Base-by-base conservation (phyloP, 2,113 vertebrate species). In the Addax nasomaculatus region DNA sequence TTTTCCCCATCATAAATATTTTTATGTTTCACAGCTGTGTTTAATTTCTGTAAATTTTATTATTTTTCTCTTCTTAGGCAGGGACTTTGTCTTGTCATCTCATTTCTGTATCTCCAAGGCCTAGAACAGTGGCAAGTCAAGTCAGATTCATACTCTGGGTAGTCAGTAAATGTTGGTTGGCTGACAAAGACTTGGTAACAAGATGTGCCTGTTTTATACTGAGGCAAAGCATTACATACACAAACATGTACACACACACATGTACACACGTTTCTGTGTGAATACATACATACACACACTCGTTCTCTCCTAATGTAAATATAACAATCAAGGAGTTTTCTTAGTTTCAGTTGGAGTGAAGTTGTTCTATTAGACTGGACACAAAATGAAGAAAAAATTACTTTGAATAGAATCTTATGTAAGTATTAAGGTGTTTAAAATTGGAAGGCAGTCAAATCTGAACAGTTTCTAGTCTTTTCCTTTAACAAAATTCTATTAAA, bases 41-140 rank as follows among this genome's bases (percentile, higher is more conserved):
- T 85, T 93, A 79, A 55, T 93, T 95, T 95, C 58, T 91, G 57
- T 92, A 76, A 96, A 86, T 83, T 84, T 85, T 90, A 23, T 70
- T 79, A 79, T 83, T 60, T 92, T 90, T 25, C 13, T 81, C 12
- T 84, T 93, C 80, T 93, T 90, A 58, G 89, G 43, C 70, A 67
- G 23, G 7, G 33, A 30, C 11, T 90, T 78, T 64, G 43, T 93
- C 30, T 81, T 76, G 16, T 94, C 58, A 62, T 84, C 70, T 96
- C 36, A 29, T 89, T 64, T 85, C 21, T 70, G 0, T 79, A 5
- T 89, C 36, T 92, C 14, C 16, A 67, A 85, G 76, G 36, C 4
- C 29, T 88, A 78, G 16, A 73, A 62, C 67, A 85, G 2, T 80
- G 79, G 16, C 12, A 85, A 5, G 53, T 39, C 89, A 57, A 67